Evolutionary conservation across 2,113 vertebrate genomes (phyloP).

Genomic region (Dolichallabes microphthalmus): DNA sequence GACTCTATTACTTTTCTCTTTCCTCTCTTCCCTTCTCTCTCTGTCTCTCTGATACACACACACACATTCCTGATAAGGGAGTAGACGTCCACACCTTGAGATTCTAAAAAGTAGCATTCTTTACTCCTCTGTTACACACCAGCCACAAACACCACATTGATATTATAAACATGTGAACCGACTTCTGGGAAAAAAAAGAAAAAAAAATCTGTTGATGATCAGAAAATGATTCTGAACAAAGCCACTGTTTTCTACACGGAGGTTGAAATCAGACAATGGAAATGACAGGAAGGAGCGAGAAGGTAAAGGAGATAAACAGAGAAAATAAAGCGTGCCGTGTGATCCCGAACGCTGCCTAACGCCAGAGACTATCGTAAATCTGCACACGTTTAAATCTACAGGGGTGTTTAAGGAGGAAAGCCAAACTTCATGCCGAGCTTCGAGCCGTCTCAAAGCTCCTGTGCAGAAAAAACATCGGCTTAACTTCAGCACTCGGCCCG

Average conservation of each 20-base stretch:
- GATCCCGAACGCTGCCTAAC: slow-evolving; percentile 54
- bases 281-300: slow-evolving; percentile 45
- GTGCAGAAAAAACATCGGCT: neutral
- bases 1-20: neutral
- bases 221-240: neutral
- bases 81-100: slow-evolving; percentile 34
- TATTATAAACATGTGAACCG: neutral
- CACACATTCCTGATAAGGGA: slow-evolving; percentile 48
- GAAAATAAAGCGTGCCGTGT: slow-evolving; percentile 58
- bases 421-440: neutral
- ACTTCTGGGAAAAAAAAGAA: neutral
- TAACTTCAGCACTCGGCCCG: neutral
- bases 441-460: neutral
- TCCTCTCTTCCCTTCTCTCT: neutral
- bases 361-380: slow-evolving; percentile 62
- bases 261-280: slow-evolving; percentile 5
- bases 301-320: slow-evolving; percentile 1
- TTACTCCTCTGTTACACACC: slow-evolving; percentile 15
- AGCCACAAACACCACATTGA: slow-evolving; percentile 12
- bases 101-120: neutral
- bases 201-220: too few relatives aligned
- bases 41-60: neutral
- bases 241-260: neutral
- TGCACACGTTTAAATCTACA: slow-evolving; percentile 47
- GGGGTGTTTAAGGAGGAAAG: neutral